These are phyloP conservation scores for Phainopepla nitens DNA, from an alignment of 2,113 vertebrate genomes.

Conservation along the genomic window DNA sequence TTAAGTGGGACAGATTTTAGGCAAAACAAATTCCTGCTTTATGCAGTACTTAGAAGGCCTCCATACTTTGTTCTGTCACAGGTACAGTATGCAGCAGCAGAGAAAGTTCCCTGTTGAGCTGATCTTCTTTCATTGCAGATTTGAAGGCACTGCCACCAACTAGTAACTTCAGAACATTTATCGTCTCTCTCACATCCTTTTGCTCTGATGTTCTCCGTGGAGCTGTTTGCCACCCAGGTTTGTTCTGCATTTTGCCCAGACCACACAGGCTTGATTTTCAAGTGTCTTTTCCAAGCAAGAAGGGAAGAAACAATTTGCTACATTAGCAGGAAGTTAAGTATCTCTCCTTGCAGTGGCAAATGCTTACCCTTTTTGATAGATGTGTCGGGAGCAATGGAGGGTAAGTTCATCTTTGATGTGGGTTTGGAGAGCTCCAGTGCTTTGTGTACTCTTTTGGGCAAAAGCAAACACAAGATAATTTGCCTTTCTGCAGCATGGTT, in stretches of 20 bases:
- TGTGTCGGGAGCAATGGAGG: background rate
- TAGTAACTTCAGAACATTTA: background rate
- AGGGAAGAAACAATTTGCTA: background rate
- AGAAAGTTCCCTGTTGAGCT: background rate
- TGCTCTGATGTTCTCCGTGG: background rate
- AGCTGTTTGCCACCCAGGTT: background rate
- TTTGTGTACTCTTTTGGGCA: slow-evolving; percentile 4
- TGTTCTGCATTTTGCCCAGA: background rate
- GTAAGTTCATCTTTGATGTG: slow-evolving; percentile 24
- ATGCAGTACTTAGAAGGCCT: background rate
- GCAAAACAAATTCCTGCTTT: slow-evolving; percentile 1
- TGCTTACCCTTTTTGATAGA: background rate
- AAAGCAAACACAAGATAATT: slow-evolving; percentile 29
- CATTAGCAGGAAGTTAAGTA: background rate
- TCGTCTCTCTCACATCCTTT: background rate
- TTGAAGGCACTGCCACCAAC: background rate
- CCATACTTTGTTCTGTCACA: background rate
- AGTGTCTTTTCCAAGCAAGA: background rate
- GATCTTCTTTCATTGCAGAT: background rate
- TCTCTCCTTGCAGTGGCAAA: background rate
- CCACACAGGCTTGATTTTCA: background rate
- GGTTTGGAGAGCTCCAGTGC: slow-evolving; percentile 39
- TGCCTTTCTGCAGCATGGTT: slow-evolving; percentile 4
- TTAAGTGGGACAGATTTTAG: slow-evolving; percentile 17
- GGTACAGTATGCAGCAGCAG: background rate